phyloP scores from a whole-genome alignment of 2,797 vertebrate species.

The Tangara arthus region DNA sequence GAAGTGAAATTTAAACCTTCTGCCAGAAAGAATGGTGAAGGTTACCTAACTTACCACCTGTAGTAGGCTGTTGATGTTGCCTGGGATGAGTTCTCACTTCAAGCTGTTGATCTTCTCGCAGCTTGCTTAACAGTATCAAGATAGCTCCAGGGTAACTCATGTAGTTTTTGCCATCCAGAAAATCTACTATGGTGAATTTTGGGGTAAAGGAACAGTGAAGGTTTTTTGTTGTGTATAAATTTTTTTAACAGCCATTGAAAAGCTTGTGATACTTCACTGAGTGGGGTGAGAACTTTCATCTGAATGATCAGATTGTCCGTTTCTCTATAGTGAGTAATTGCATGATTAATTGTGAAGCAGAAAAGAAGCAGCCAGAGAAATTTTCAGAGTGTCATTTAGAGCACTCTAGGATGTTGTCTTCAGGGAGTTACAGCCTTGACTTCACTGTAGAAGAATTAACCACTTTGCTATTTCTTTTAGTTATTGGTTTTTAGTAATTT shows the following conservation, averaged over 20 bases:
- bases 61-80: background rate
- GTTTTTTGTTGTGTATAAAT: background rate
- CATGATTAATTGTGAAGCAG: background rate
- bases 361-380: background rate
- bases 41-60: background rate
- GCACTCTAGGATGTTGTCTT: background rate
- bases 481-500: background rate
- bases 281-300: background rate
- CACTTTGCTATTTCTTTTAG: background rate
- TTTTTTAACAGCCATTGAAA: background rate
- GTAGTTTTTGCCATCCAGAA: background rate
- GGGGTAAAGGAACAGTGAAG: background rate
- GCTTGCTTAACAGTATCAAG: background rate
- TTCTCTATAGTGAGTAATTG: background rate
- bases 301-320: background rate
- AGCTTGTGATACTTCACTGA: background rate
- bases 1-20: background rate
- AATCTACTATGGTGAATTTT: background rate
- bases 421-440: background rate
- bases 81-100: background rate
- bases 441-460: background rate
- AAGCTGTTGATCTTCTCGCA: background rate
- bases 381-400: background rate
- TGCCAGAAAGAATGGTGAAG: background rate
- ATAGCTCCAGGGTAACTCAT: background rate